Base-by-base conservation (phyloP, 2,888 invertebrate species). In the Atethmia centrago region DNA sequence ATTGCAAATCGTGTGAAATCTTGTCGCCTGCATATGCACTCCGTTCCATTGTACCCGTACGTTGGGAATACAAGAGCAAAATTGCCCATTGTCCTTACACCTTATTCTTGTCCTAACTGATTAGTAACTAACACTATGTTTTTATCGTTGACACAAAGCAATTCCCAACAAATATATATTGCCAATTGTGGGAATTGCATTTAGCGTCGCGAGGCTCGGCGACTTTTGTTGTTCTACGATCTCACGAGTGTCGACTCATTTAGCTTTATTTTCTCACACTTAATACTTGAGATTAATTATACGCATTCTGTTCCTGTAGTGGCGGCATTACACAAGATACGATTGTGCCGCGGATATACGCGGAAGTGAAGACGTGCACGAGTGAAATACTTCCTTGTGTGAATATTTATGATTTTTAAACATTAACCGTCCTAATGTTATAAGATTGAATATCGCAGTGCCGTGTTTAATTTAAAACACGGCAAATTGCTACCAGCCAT, bases 261-360 rank as follows among this genome's bases (percentile, higher is more conserved):
- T 91, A 90, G 86, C 89, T 90, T 90, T 87, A 90, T 91, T 92
- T 94, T 95, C 95, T 93, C 95, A 95, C 94, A 92, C 90, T 89
- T 87, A 81, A 89, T 91, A 90, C 86, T 90, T 86, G 80, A 91
- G 91, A 93, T 93, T 93, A 93, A 93, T 94, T 94, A 92, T 88
- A 92, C 87, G 87, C 88, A 88, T 90, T 91, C 89, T 90, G 89
- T 91, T 91, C 89, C 88, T 90, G 83, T 82, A 80, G 74, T 77
- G 82, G 49, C 81, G 80, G 72, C 81, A 74, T 84, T 87, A 83
- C 85, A 87, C 85, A 87, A 88, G 78, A 88, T 86, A 87, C 87
- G 80, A 90, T 89, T 89, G 88, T 89, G 82, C 70, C 79, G 83
- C 82, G 85, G 81, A 87, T 88, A 85, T 87, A 88, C 87, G 82